Evolutionary conservation across 30 jellyfish, hydroid and myxozoan species (phyloP).

Genomic region (Aurelia sp.): DNA sequence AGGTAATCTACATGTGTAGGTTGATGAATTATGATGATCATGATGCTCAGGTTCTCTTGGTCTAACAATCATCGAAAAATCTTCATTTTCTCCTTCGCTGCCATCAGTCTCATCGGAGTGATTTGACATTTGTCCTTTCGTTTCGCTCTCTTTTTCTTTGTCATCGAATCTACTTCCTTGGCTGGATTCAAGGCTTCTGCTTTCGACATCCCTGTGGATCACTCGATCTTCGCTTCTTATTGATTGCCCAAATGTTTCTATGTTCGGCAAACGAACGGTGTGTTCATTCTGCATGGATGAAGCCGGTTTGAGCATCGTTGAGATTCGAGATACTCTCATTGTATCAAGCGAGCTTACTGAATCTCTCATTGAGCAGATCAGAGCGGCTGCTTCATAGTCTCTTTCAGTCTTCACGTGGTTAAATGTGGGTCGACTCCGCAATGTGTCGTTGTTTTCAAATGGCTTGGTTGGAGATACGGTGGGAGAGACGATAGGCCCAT

Average conservation of each 20-base stretch:
- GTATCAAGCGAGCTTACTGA: constrained; percentile 38
- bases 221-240: neutral
- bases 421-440: neutral
- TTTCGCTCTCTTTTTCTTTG: neutral
- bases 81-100: constrained; percentile 65
- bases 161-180: too few relatives aligned
- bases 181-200: too few relatives aligned
- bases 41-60: constrained; percentile 61
- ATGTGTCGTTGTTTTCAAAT: constrained; percentile 8
- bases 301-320: constrained; percentile 32
- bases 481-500: constrained; percentile 70
- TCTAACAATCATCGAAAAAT: constrained; percentile 37
- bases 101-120: constrained; percentile 47
- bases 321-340: constrained; percentile 51
- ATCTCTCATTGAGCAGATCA: constrained; percentile 62
- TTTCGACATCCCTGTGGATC: neutral
- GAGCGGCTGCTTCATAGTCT: constrained; percentile 72
- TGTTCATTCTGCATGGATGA: constrained; percentile 12
- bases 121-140: neutral
- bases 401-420: constrained; percentile 20
- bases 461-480: constrained; percentile 56
- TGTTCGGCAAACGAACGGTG: neutral
- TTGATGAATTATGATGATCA: constrained; percentile 21
- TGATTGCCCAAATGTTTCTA: constrained; percentile 8
- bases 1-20: constrained; percentile 58